Evolutionary conservation across 2,888 invertebrate genomes (phyloP).

Genomic region (Elysia crispata): DNA sequence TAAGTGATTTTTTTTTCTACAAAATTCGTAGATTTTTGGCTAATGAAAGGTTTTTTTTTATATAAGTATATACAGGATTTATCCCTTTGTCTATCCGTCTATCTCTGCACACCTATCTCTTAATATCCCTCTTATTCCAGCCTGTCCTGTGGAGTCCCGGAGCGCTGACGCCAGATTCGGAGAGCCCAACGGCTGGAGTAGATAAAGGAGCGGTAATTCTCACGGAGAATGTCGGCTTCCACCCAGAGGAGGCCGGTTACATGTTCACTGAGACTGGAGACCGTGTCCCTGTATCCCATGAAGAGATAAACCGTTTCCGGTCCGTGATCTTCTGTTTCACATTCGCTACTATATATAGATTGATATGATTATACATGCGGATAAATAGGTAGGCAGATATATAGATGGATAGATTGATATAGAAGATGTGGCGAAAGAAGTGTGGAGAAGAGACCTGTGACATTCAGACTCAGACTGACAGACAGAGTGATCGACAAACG

Average conservation of each 20-base stretch:
- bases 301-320: constrained; percentile 25
- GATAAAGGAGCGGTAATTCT: neutral
- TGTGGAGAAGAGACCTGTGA: neutral
- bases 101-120: too few species aligned
- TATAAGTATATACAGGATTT: neutral
- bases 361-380: too few species aligned
- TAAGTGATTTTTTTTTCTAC: too few species aligned
- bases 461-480: neutral
- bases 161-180: neutral
- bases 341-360: too few species aligned
- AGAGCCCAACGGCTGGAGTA: neutral
- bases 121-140: too few species aligned
- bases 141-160: too few species aligned
- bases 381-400: neutral
- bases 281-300: constrained; percentile 27
- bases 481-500: too few species aligned
- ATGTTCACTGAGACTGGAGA: neutral
- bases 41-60: too few species aligned
- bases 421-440: neutral
- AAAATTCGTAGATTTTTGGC: too few species aligned
- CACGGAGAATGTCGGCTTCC: constrained; percentile 38
- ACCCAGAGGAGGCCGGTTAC: constrained; percentile 36
- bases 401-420: neutral
- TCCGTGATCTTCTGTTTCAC: neutral
- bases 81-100: neutral